These are phyloP conservation scores for Clistopyga incitator DNA, from an alignment of 2,888 invertebrate genomes.

Conservation along the genomic window DNA sequence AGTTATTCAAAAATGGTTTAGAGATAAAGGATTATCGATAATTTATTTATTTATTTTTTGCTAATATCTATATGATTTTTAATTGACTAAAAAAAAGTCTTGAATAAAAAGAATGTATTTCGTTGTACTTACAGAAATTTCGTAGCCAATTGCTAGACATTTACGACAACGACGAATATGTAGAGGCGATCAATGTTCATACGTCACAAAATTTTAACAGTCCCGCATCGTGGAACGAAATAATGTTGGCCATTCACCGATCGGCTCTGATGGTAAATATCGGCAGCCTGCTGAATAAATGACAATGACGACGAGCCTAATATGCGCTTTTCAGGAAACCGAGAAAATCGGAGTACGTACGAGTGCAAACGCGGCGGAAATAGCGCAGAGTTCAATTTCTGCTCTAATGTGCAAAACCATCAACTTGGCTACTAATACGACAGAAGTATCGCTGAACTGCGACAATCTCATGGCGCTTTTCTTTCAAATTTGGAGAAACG, in stretches of 20 bases:
- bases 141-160: conserved; percentile 34
- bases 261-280: conserved; percentile 34
- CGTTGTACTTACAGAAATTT: conserved; percentile 38
- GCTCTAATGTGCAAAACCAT: conserved; percentile 62
- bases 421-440: conserved; percentile 60
- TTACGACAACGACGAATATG: conserved; percentile 42
- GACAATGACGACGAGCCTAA: neutral
- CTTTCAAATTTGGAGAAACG: conserved; percentile 78
- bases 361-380: conserved; percentile 83
- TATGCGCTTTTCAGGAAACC: conserved; percentile 83
- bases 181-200: conserved; percentile 46
- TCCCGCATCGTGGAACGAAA: conserved; percentile 52
- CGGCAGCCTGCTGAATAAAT: too few species aligned
- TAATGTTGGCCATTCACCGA: conserved; percentile 55
- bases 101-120: too few species aligned
- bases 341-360: conserved; percentile 1
- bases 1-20: too few species aligned
- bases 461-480: conserved; percentile 71
- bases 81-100: neutral
- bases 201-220: conserved; percentile 26
- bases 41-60: neutral
- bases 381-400: conserved; percentile 81
- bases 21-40: too few species aligned
- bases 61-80: conserved; percentile 13
- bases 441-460: conserved; percentile 67